Percentiles rank a stretch among this genome's conserved stretches.
These are phyloP conservation scores for Vidua chalybeata DNA, from an alignment of 2,113 vertebrate genomes.

Conservation along the genomic window DNA sequence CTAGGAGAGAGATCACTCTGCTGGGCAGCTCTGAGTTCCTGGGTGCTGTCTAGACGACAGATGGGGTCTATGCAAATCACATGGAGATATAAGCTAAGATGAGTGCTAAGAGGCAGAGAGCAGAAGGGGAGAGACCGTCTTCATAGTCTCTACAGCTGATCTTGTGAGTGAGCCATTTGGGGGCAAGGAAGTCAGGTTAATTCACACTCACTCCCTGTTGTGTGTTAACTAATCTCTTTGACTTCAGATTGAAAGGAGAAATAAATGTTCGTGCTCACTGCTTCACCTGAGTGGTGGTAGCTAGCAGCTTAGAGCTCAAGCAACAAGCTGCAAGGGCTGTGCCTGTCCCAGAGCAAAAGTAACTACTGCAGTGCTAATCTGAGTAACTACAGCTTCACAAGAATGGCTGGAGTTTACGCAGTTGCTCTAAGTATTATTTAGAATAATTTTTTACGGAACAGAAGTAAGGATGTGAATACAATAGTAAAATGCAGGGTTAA, in stretches of 20 bases:
- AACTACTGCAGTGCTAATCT: not conserved
- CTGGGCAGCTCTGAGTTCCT: not conserved
- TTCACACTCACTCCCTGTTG: not conserved
- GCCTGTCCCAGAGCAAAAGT: not conserved
- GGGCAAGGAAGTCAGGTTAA: not conserved
- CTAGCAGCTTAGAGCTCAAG: not conserved
- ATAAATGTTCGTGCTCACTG: not conserved
- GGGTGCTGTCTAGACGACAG: not conserved
- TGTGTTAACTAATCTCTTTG: not conserved
- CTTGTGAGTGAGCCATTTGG: not conserved
- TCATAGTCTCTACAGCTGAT: not conserved
- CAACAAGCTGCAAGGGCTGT: not conserved
- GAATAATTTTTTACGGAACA: not conserved
- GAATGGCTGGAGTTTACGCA: not conserved
- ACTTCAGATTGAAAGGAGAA: not conserved
- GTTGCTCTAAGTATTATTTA: not conserved
- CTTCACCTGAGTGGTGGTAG: not conserved
- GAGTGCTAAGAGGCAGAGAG: not conserved
- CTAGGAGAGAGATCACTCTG: not conserved
- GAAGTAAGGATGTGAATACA: not conserved
- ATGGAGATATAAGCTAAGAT: not conserved
- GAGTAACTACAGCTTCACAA: not conserved
- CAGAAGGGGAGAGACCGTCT: not conserved
- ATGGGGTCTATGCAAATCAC: slow-evolving; percentile 20
- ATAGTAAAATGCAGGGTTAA: not conserved